Percentiles rank a stretch among this genome's conserved stretches.
Evolutionary conservation across 2,888 invertebrate species (phyloP).

Genomic region (Patella caerulea): DNA sequence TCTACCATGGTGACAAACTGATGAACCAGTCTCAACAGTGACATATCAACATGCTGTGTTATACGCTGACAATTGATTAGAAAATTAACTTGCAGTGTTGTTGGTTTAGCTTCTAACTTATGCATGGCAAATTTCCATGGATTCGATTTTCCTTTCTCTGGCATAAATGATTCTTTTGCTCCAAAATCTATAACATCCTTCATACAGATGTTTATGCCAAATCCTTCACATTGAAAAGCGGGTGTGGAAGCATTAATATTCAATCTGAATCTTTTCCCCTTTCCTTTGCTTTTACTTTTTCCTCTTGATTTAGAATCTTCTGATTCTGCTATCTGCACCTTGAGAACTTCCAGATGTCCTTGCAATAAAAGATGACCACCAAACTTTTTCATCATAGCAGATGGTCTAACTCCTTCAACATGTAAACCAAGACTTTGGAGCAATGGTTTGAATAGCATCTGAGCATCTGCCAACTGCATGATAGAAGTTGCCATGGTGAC

Average conservation of each 20-base stretch:
- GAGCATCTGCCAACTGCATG: constrained; percentile 85
- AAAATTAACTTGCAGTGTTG: constrained; percentile 92
- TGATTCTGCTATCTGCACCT: constrained; percentile 95
- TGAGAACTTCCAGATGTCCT: constrained; percentile 87
- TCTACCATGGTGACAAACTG: constrained; percentile 98
- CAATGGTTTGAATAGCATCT: constrained; percentile 82
- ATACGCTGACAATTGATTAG: constrained; percentile 88
- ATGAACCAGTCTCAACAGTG: constrained; percentile 88
- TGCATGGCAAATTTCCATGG: constrained; percentile 67
- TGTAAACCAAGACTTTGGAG: constrained; percentile 89
- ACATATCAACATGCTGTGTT: constrained; percentile 97
- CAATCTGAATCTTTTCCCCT: constrained; percentile 31
- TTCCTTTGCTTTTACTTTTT: constrained; percentile 47
- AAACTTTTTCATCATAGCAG: constrained; percentile 82
- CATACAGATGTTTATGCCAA: constrained; percentile 89
- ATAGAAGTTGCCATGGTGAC: constrained; percentile 66
- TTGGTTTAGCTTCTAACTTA: constrained; percentile 73
- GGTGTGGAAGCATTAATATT: constrained; percentile 75
- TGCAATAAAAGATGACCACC: constrained; percentile 80
- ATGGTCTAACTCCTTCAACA: constrained; percentile 77
- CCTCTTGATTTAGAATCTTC: constrained; percentile 73
- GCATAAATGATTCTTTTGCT: constrained; percentile 51
- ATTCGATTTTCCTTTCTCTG: constrained; percentile 32
- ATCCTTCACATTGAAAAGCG: constrained; percentile 92
- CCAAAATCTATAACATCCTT: constrained; percentile 89